phyloP scores from a whole-genome alignment of 2,888 invertebrate species.

The Drosophila prostipennis region DNA sequence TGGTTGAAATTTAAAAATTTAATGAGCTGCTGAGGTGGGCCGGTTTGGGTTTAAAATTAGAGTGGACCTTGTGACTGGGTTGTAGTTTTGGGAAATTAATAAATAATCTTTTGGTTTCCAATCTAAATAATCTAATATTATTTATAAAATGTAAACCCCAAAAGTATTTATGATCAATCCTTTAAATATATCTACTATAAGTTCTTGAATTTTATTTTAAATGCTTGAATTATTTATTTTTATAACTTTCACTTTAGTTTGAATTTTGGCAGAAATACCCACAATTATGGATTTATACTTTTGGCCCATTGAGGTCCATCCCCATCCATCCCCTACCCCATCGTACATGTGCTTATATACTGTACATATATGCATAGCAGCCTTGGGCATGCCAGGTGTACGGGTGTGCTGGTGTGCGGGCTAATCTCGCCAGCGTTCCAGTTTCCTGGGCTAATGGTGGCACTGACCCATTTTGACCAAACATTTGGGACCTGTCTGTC shows the following conservation, averaged over 20 bases:
- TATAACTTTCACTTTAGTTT: no score
- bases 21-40: constrained; percentile 39
- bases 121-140: no score
- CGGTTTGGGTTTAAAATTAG: neutral
- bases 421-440: constrained; percentile 60
- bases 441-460: constrained; percentile 57
- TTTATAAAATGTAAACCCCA: no score
- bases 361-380: constrained; percentile 8
- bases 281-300: no score
- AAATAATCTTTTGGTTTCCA: no score
- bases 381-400: constrained; percentile 20
- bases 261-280: no score
- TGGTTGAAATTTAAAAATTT: constrained; percentile 49
- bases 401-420: constrained; percentile 19
- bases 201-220: no score
- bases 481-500: constrained; percentile 51
- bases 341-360: neutral
- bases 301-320: neutral
- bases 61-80: neutral
- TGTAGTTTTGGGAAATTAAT: no score
- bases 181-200: no score
- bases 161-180: no score
- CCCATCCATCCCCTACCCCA: neutral
- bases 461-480: constrained; percentile 66
- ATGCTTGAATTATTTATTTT: no score